These are phyloP conservation scores for Tamias sibiricus DNA, from an alignment of 2,113 vertebrate genomes.

Conservation along the genomic window DNA sequence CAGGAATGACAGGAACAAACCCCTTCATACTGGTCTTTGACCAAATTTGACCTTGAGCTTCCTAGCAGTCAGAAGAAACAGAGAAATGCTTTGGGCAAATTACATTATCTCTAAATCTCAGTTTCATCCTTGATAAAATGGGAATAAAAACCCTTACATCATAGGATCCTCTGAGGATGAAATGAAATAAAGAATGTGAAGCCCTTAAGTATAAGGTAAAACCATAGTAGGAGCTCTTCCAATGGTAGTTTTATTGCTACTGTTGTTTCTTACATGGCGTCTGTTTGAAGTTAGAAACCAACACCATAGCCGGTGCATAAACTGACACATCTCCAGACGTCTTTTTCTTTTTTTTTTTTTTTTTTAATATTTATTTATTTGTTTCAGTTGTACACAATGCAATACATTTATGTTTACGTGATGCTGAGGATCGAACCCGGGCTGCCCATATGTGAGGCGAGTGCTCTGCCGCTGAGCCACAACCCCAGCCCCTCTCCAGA, in stretches of 20 bases:
- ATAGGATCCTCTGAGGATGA: not conserved
- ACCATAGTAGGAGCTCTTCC: not conserved
- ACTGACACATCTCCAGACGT: not conserved
- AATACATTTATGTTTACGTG: too few species aligned
- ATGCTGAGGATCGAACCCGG: too few species aligned
- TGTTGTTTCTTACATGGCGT: not conserved
- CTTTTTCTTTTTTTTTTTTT: too few species aligned
- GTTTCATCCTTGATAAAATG: conserved; percentile 43
- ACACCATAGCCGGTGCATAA: too few species aligned
- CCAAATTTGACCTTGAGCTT: not conserved
- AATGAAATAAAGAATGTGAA: conserved; percentile 16
- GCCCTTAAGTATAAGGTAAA: not conserved
- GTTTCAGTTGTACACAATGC: too few species aligned
- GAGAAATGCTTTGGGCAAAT: conserved; percentile 17
- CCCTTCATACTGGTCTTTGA: not conserved
- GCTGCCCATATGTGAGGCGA: too few species aligned
- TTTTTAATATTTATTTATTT: too few species aligned
- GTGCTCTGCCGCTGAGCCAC: too few species aligned
- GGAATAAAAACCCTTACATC: not conserved
- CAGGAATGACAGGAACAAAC: not conserved
- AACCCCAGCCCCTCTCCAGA: too few species aligned
- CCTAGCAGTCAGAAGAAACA: not conserved
- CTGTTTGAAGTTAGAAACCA: conserved; percentile 3
- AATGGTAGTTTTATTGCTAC: not conserved
- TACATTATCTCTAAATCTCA: conserved; percentile 28